A percentile compares a stretch with the other conserved stretches of the same genome.
Conservation (phyloP, 2,888 invertebrate genomes). For the Ceraclea dissimilis region DNA sequence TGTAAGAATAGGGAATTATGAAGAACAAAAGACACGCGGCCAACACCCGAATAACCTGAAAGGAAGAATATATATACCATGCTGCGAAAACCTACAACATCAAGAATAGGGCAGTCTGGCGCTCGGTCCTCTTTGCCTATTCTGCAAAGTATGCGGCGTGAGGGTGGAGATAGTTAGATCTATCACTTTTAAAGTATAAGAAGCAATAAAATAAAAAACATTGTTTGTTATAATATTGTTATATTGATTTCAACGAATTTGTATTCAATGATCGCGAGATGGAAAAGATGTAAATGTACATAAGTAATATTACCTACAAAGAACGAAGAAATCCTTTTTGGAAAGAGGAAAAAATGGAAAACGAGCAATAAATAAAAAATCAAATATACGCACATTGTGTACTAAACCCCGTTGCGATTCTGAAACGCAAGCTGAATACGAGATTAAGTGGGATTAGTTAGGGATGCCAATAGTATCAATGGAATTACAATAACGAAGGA, state of each 20-base stretch:
- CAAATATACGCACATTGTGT: constrained; percentile 23
- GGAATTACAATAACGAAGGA: not conserved
- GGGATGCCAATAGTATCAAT: constrained; percentile 4
- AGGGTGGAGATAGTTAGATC: too few species aligned
- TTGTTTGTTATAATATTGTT: not conserved
- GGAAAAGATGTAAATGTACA: not conserved
- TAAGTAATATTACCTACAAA: too few species aligned
- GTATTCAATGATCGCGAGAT: not conserved
- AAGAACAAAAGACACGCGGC: too few species aligned
- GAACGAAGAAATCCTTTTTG: too few species aligned
- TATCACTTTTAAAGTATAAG: too few species aligned
- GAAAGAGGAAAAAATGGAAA: not conserved
- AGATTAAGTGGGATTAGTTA: not conserved
- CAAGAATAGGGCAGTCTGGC: too few species aligned
- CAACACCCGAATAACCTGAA: too few species aligned
- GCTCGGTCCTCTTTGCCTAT: too few species aligned
- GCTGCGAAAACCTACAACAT: too few species aligned
- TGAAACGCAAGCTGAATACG: constrained; percentile 17
- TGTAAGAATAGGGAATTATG: too few species aligned
- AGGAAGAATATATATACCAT: too few species aligned
- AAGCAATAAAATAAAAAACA: not conserved
- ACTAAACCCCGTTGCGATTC: not conserved
- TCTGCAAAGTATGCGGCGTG: too few species aligned
- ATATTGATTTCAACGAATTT: not conserved
- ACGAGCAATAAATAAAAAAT: constrained; percentile 25